These are phyloP conservation scores for Entomyzon cyanotis DNA, from an alignment of 2,113 vertebrate species.

Conservation along the genomic window DNA sequence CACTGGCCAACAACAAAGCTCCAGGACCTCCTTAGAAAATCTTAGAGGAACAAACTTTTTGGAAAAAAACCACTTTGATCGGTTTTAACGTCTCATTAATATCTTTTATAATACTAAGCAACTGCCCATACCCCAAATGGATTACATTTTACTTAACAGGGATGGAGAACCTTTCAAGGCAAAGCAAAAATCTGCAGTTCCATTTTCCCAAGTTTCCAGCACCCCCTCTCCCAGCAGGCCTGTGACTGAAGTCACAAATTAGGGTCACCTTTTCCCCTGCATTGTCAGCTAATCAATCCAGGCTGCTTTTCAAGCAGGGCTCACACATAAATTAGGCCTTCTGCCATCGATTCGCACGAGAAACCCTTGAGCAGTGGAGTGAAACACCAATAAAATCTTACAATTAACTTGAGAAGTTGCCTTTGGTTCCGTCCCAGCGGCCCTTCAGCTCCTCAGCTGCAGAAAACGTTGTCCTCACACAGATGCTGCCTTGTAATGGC, in stretches of 20 bases:
- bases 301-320: neutral
- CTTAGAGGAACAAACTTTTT: neutral
- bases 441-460: conserved; percentile 2
- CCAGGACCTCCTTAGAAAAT: neutral
- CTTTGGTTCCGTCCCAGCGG: neutral
- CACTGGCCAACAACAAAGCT: neutral
- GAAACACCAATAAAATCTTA: conserved; percentile 51
- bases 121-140: neutral
- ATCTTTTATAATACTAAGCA: neutral
- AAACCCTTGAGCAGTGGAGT: neutral
- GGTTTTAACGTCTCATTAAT: neutral
- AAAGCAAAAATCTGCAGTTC: neutral
- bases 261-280: neutral
- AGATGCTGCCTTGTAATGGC: neutral
- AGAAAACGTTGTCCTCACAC: neutral
- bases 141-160: neutral
- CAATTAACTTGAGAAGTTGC: conserved; percentile 40
- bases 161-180: neutral
- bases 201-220: neutral
- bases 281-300: conserved; percentile 42
- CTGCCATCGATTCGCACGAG: neutral
- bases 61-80: neutral
- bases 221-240: neutral
- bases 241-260: neutral
- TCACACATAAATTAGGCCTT: neutral